Base-by-base conservation (phyloP, 2,113 vertebrate genomes). In the Synodontis membranacea region DNA sequence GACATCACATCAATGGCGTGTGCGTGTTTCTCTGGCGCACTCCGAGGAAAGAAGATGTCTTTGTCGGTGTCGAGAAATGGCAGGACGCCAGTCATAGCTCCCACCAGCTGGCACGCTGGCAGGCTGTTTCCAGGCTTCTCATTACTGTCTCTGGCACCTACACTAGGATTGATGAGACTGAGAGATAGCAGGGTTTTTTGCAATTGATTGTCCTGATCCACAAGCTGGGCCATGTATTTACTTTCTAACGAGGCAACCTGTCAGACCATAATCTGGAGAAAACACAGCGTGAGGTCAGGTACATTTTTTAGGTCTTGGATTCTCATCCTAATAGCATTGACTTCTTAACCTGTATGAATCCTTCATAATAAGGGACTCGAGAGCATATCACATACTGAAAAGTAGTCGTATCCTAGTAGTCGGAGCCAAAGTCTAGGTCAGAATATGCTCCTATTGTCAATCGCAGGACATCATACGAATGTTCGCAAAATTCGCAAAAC, bases 71-170 rank as follows among this genome's bases (percentile, higher is more conserved):
- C 44, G 70, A 70, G 64, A 84, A 60, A 87, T 87, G 88, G 86
- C 83, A 31, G 82, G 5, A 89, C 23, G 82, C 88, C 88, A 87
- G 80, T 85, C 86, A 66, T 46, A 34, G 70, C 75, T 68, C 86
- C 60, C 48, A 83, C 86, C 84, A 90, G 60, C 89, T 90, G 90
- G 85, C 85, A 80, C 62, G 44, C 60, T 80, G 72, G 82, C 84
- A 86, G 62, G 68, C 68, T 64, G 50, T 60, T 48, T 64, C 80
- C 80, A 72, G 39, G 56, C 64, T 74, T 62, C 88, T 87, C 80
- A 83, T 89, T 88, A 75, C 87, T 76, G 75, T 83, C 80, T 75
- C 86, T 90, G 87, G 78, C 87, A 86, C 50, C 58, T 80, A 31
- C 37, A 66, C 44, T 84, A 50, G 28, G 14, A 75, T 56, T 56